phyloP scores from a whole-genome alignment of 2,113 vertebrate genomes.

The Tetrao urogallus region DNA sequence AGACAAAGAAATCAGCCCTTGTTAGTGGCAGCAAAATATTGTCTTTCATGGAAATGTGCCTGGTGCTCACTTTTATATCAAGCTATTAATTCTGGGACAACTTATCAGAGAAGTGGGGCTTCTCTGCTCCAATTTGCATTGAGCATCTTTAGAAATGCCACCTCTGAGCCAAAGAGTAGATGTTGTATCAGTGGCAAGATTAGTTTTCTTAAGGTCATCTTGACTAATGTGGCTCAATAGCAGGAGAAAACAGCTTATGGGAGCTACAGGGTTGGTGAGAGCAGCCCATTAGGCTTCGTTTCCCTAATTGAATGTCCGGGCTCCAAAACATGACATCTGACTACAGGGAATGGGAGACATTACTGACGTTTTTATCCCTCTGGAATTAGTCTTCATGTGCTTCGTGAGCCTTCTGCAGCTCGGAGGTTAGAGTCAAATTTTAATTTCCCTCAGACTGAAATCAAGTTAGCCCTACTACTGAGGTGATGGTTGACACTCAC shows the following conservation, averaged over 20 bases:
- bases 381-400: neutral
- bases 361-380: neutral
- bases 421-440: neutral
- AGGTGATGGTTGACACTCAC: neutral
- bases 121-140: neutral
- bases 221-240: neutral
- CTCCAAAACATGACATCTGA: neutral
- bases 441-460: neutral
- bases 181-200: neutral
- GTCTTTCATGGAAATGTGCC: constrained; percentile 38
- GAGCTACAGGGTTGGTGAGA: neutral
- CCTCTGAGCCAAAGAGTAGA: neutral
- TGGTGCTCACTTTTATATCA: constrained; percentile 32
- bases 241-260: neutral
- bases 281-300: neutral
- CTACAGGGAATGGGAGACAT: accelerated
- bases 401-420: neutral
- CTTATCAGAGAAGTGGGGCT: neutral
- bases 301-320: neutral
- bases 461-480: neutral
- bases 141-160: neutral
- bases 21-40: constrained; percentile 71
- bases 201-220: neutral
- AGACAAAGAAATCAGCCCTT: constrained; percentile 69
- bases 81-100: constrained; percentile 23